Evolutionary conservation across 53 echinoderm and acorn worm genomes (phyloP).

Genomic region (Apostichopus leukothele): DNA sequence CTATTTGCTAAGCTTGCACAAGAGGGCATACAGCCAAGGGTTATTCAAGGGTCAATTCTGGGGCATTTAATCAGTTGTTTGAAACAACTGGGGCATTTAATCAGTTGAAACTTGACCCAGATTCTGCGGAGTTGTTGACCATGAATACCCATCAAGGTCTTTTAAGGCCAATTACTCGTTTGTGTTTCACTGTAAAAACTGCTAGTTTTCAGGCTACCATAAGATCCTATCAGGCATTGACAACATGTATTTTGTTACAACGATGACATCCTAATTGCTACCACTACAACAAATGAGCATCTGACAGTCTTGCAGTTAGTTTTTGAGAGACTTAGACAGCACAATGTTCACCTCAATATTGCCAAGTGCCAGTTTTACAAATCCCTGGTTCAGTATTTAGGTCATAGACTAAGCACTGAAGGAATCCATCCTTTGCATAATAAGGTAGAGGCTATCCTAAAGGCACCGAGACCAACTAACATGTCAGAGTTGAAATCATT

Average conservation of each 20-base stretch:
- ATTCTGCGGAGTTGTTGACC: constrained; percentile 39
- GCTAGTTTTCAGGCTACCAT: constrained; percentile 53
- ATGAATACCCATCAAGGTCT: constrained; percentile 54
- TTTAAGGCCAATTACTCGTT: constrained; percentile 16
- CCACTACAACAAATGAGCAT: constrained; percentile 27
- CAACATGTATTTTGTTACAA: constrained; percentile 32
- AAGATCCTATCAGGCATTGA: constrained; percentile 46
- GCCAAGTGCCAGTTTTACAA: constrained; percentile 36
- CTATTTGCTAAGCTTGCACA: constrained; percentile 42
- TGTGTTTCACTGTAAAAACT: constrained; percentile 51
- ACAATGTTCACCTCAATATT: constrained; percentile 37
- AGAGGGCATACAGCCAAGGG: constrained; percentile 35
- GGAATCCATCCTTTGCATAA: constrained; percentile 39
- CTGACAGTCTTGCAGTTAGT: constrained; percentile 5
- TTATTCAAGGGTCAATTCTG: constrained; percentile 38
- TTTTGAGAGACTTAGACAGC: neutral
- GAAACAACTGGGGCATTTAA: constrained; percentile 44
- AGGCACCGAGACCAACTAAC: constrained; percentile 61
- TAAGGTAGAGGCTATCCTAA: constrained; percentile 53
- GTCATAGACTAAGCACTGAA: constrained; percentile 20
- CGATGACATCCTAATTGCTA: constrained; percentile 48
- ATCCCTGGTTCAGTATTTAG: constrained; percentile 30
- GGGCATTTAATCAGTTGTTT: neutral
- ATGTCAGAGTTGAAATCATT: constrained; percentile 58
- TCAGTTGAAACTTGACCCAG: constrained; percentile 21